Conservation (phyloP, 2,888 invertebrate species). For the Sphaerolaimus hirsutus region DNA sequence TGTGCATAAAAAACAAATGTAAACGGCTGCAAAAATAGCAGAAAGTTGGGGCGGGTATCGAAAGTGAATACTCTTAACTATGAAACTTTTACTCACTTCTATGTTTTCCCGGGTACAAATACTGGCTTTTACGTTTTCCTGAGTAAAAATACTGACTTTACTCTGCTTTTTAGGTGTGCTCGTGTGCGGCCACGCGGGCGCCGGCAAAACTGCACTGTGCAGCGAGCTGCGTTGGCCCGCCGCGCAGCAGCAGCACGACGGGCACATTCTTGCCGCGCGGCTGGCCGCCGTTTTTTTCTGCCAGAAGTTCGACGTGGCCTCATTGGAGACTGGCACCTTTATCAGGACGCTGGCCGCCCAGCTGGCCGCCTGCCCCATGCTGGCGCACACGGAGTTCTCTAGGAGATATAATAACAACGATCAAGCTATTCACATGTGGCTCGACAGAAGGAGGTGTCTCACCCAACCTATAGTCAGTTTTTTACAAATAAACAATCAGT, state of each 20-base stretch:
- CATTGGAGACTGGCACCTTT: slow-evolving; percentile 58
- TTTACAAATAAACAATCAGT: no score
- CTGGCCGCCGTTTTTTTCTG: slow-evolving; percentile 67
- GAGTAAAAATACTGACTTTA: no score
- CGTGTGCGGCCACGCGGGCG: slow-evolving; percentile 68
- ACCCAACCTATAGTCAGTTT: no score
- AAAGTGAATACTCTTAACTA: no score
- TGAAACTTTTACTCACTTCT: no score
- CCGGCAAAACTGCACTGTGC: slow-evolving; percentile 73
- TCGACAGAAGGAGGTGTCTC: slow-evolving; percentile 53
- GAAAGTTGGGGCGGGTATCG: no score
- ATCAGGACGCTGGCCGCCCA: slow-evolving; percentile 60
- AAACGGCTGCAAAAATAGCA: no score
- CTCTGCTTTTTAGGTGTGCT: no score
- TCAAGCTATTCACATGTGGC: slow-evolving; percentile 48
- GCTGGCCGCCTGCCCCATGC: slow-evolving; percentile 10
- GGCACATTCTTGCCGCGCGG: slow-evolving; percentile 60
- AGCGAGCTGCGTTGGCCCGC: slow-evolving; percentile 40
- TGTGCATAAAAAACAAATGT: neutral
- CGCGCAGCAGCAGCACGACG: slow-evolving; percentile 38
- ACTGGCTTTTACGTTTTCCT: no score
- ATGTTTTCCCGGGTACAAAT: no score
- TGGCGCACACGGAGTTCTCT: slow-evolving; percentile 13
- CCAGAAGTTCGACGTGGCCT: slow-evolving; percentile 27
- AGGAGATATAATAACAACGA: slow-evolving; percentile 37